Conservation (phyloP, 2,797 vertebrate genomes). For the Urosaurus nigricauda region DNA sequence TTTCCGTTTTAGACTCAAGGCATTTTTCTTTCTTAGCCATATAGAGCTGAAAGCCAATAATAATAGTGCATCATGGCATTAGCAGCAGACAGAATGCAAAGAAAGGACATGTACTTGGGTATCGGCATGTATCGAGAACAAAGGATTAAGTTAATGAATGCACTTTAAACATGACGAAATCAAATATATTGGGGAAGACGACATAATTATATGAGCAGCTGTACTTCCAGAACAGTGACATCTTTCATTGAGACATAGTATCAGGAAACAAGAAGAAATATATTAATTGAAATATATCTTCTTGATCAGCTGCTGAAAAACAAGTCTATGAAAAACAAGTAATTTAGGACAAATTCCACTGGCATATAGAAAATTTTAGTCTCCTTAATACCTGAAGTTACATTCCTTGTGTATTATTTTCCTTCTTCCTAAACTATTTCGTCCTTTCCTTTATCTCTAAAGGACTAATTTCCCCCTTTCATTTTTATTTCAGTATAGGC, state of each 20-base stretch:
- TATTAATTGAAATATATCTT: too few relatives aligned
- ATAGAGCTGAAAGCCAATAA: too few relatives aligned
- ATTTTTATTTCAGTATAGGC: conserved; percentile 55
- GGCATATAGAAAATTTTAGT: not conserved
- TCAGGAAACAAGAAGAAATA: too few relatives aligned
- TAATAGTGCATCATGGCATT: too few relatives aligned
- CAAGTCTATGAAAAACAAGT: not conserved
- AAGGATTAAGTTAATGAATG: too few relatives aligned
- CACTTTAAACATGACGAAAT: too few relatives aligned
- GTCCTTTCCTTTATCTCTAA: conserved; percentile 13
- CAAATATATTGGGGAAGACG: not conserved
- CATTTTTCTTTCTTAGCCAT: too few relatives aligned
- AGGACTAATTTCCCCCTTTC: conserved; percentile 36
- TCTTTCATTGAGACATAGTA: too few relatives aligned
- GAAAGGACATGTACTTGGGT: too few relatives aligned
- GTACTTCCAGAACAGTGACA: not conserved
- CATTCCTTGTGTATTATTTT: not conserved
- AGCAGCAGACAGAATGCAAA: too few relatives aligned
- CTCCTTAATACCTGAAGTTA: not conserved
- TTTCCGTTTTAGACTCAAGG: too few relatives aligned
- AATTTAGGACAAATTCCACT: not conserved
- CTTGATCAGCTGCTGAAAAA: not conserved
- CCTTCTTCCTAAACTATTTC: not conserved
- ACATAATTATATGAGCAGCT: not conserved
- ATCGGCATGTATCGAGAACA: too few relatives aligned